These are phyloP conservation scores for Zaprionus africanus DNA, from an alignment of 1,140 invertebrate species.

Conservation along the genomic window DNA sequence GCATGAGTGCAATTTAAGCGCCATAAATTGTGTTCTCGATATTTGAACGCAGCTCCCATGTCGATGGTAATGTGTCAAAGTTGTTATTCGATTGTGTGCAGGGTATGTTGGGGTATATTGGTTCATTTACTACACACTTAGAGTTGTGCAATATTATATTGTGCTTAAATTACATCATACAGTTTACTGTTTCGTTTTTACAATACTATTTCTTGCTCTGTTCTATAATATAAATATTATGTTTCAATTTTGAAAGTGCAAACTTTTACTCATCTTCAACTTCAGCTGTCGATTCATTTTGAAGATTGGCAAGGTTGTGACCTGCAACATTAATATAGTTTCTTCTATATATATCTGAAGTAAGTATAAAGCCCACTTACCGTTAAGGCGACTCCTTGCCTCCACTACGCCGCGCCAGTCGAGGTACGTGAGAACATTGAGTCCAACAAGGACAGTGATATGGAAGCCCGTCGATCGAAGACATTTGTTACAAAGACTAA, in stretches of 20 bases:
- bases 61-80: conserved; percentile 71
- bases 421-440: conserved; percentile 7
- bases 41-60: conserved; percentile 36
- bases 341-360: not conserved
- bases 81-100: conserved; percentile 37
- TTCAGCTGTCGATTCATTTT: not conserved
- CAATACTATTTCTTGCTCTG: too few species aligned
- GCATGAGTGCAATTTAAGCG: conserved; percentile 81
- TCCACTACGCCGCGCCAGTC: not conserved
- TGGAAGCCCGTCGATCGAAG: conserved; percentile 15
- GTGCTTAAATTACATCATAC: too few species aligned
- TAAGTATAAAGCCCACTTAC: not conserved
- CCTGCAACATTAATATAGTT: not conserved
- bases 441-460: conserved; percentile 2
- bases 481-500: conserved; percentile 12
- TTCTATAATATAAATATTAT: too few species aligned
- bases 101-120: conserved; percentile 35
- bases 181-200: too few species aligned
- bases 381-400: not conserved
- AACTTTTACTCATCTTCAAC: not conserved
- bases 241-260: too few species aligned
- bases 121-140: not conserved
- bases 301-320: not conserved
- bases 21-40: conserved; percentile 70
- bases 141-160: not conserved